phyloP scores from a whole-genome alignment of 2,113 vertebrate genomes.

The Herpetotheres cachinnans region DNA sequence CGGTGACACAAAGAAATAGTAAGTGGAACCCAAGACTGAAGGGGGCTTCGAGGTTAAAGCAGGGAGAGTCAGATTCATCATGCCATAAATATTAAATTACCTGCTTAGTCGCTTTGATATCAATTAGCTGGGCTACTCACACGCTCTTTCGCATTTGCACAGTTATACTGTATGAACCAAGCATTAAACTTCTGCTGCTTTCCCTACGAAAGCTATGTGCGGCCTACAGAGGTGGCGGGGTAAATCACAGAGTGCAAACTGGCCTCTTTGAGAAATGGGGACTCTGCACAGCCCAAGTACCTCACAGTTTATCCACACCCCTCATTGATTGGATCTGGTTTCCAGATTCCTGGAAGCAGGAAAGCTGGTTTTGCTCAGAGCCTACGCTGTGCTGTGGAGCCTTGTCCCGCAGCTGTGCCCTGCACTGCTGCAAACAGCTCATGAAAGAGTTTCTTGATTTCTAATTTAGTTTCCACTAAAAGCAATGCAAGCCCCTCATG shows the following conservation, averaged over 20 bases:
- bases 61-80: neutral
- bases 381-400: neutral
- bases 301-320: neutral
- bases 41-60: neutral
- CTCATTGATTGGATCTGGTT: neutral
- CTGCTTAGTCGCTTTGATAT: neutral
- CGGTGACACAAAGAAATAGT: neutral
- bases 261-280: neutral
- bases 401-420: neutral
- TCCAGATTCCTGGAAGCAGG: neutral
- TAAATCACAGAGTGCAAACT: neutral
- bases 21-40: neutral
- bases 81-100: neutral
- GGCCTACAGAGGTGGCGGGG: neutral
- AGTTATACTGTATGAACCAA: neutral
- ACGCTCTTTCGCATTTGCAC: neutral
- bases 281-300: neutral
- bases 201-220: neutral
- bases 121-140: neutral
- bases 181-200: neutral
- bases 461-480: neutral
- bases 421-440: neutral
- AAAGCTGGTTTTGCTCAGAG: neutral
- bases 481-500: neutral
- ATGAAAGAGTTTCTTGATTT: neutral